Evolutionary conservation across 2,113 vertebrate species (phyloP).

Genomic region (Elephantulus edwardii): DNA sequence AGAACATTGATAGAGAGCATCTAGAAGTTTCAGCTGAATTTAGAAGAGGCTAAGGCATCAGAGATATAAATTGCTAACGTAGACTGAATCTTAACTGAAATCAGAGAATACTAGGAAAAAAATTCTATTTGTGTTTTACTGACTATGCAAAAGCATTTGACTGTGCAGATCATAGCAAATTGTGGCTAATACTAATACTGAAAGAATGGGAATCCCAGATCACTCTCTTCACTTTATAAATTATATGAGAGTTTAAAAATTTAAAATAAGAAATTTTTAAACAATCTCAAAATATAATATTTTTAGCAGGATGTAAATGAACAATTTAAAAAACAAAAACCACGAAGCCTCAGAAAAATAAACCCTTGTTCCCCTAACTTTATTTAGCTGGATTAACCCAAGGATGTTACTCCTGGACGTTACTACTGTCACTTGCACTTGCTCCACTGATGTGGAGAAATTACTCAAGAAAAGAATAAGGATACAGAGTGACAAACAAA

Average conservation of each 20-base stretch:
- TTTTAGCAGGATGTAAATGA: not conserved
- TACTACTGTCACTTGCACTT: not conserved
- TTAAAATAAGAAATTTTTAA: not conserved
- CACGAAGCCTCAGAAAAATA: not conserved
- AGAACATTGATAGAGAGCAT: too few relatives aligned
- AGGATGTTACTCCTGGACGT: too few relatives aligned
- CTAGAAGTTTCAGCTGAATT: too few relatives aligned
- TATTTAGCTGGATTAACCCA: not conserved
- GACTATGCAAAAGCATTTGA: too few relatives aligned
- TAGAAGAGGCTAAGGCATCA: too few relatives aligned
- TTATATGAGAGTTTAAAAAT: not conserved
- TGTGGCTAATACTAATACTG: too few relatives aligned
- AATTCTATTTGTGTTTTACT: too few relatives aligned
- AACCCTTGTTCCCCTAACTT: not conserved
- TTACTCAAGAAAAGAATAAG: not conserved
- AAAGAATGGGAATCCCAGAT: too few relatives aligned
- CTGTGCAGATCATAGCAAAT: too few relatives aligned
- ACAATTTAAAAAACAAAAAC: constrained; percentile 14
- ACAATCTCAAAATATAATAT: not conserved
- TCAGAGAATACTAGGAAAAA: too few relatives aligned
- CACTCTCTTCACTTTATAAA: not conserved
- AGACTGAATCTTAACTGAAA: too few relatives aligned
- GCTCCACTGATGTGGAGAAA: not conserved
- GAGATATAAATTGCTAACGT: too few relatives aligned
- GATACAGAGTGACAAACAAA: not conserved